Percentiles rank a stretch among this genome's conserved stretches.
phyloP scores from a whole-genome alignment of 2,113 vertebrate genomes.

The Thamnaconus septentrionalis region DNA sequence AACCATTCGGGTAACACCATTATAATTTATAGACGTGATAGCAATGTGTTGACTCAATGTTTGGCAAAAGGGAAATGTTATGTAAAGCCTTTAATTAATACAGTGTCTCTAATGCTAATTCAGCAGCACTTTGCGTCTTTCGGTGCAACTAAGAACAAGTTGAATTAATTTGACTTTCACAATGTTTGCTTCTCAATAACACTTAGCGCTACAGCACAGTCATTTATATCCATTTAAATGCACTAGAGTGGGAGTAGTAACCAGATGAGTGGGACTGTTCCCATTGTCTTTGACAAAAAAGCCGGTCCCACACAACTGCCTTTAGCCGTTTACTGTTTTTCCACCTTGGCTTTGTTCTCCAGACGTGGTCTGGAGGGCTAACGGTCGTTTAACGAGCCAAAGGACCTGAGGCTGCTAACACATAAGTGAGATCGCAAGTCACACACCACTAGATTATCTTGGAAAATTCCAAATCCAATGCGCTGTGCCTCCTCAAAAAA shows the following conservation, averaged over 20 bases:
- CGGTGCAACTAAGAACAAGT: too few relatives aligned
- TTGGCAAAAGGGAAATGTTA: too few relatives aligned
- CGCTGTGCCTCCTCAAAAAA: too few relatives aligned
- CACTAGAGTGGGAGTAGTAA: slow-evolving; percentile 39
- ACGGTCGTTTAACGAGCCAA: slow-evolving; percentile 45
- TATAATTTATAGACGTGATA: too few relatives aligned
- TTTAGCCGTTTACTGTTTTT: slow-evolving; percentile 7
- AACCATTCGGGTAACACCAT: too few relatives aligned
- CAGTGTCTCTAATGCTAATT: too few relatives aligned
- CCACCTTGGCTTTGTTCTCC: slow-evolving; percentile 38
- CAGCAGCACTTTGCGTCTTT: too few relatives aligned
- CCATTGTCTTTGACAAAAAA: slow-evolving; percentile 47
- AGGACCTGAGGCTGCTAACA: slow-evolving; percentile 34
- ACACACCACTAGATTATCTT: slow-evolving; percentile 8
- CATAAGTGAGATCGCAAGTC: slow-evolving; percentile 33
- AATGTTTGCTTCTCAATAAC: too few relatives aligned
- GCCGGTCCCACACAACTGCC: slow-evolving; percentile 13
- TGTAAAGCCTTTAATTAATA: too few relatives aligned
- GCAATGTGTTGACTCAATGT: too few relatives aligned
- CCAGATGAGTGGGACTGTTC: slow-evolving; percentile 32
- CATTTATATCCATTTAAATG: slow-evolving; percentile 58
- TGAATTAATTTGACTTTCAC: too few relatives aligned
- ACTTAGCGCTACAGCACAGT: too few relatives aligned
- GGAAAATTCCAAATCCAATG: background rate
- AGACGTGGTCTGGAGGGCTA: slow-evolving; percentile 38